Evolutionary conservation across 1,140 invertebrate genomes (phyloP), one percentile per base, ranked within the genome.

Genomic region (Nylanderia fulva): DNA sequence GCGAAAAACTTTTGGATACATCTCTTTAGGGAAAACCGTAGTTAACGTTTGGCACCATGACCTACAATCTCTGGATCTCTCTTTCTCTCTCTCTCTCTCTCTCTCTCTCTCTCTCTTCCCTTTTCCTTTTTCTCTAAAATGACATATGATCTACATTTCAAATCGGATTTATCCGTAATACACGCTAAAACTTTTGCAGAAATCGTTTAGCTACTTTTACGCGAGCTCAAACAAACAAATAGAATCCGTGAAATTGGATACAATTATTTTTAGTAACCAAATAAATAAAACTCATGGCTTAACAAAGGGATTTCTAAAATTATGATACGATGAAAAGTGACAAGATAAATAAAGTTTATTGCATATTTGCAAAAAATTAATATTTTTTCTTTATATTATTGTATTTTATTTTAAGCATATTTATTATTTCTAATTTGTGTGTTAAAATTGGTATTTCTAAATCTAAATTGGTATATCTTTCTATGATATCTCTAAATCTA

Each of bases 61-160:
- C 29, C 6, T 9, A 60, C 72, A 42, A 61, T 61, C 36, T 33
- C 29, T 33, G 29, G n/a, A n/a, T n/a, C n/a, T 33, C 29, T 33
- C 29, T 33, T 3, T 33, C 29, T 74, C 58, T 56, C 33, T 48
- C 3, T 42, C 39, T 48, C 3, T 48, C 45, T 18, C 13, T 18
- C 15, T 48, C 45, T 18, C 4, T 48, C 3, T 18, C 45, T 33
- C 29, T 74, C 56, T 56, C 33, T 48, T 1, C 13, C 39, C 4
- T 48, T 0, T 18, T 5, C 45, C 15, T 48, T 18, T 48, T 48
- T 9, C 45, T 48, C 15, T 74, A 15, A 61, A 24, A 42, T 45
- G 36, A 75, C 15, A 15, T 27, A 76, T 42, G 21, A 61, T 61
- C 39, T 61, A 45, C 45, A 76, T 76, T 42, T 42, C 72, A 76